Percentiles rank a stretch among this genome's conserved stretches.
Conservation (phyloP, 2,888 invertebrate genomes). For the Masnerella sp. region DNA sequence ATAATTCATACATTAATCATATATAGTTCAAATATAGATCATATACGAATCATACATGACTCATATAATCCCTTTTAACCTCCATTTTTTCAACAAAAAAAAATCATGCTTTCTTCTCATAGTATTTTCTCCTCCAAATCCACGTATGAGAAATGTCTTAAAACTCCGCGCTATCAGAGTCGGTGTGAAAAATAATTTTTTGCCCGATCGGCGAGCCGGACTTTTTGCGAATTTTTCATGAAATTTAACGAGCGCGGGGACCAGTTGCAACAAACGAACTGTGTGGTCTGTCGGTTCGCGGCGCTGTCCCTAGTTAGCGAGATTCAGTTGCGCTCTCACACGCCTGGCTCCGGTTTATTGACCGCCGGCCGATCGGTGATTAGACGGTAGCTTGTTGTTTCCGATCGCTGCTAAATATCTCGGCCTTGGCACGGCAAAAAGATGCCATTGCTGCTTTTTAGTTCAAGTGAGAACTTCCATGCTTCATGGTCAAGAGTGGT, state of each 20-base stretch:
- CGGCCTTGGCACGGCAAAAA: conserved; percentile 16
- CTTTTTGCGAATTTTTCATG: background rate
- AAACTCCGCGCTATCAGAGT: too few relatives aligned
- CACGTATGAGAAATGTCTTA: too few relatives aligned
- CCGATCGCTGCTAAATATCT: conserved; percentile 63
- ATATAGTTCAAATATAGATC: too few relatives aligned
- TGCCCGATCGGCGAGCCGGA: too few relatives aligned
- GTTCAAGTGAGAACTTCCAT: conserved; percentile 24
- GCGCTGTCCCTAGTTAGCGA: conserved; percentile 57
- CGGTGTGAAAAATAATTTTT: too few relatives aligned
- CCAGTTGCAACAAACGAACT: conserved; percentile 14
- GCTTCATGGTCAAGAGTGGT: conserved; percentile 19
- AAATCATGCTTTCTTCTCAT: too few relatives aligned
- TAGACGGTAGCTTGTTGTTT: conserved; percentile 61
- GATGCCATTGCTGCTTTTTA: conserved; percentile 32
- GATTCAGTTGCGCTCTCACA: conserved; percentile 61
- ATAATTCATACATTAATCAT: too few relatives aligned
- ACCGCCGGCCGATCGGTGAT: conserved; percentile 58
- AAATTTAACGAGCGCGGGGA: conserved; percentile 38
- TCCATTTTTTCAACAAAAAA: too few relatives aligned
- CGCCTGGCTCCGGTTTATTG: conserved; percentile 45
- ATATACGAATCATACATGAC: too few relatives aligned
- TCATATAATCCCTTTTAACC: too few relatives aligned
- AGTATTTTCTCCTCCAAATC: too few relatives aligned
- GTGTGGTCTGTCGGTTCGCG: conserved; percentile 47